Conservation (phyloP, 2,113 vertebrate genomes). For the Pitta sordida region DNA sequence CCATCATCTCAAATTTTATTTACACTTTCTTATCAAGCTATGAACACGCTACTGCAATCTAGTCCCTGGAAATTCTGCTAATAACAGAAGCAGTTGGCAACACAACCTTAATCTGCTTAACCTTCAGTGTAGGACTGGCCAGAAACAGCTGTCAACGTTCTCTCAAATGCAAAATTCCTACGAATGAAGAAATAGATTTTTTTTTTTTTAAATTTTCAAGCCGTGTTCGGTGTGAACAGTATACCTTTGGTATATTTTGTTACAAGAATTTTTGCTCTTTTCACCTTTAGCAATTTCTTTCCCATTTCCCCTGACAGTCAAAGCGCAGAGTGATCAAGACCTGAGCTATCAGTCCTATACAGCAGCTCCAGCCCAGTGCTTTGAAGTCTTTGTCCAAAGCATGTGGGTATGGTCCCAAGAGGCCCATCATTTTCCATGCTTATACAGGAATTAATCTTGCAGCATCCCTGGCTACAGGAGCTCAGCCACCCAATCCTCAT, state of each 20-base stretch:
- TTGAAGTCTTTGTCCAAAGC: neutral
- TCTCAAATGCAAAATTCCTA: neutral
- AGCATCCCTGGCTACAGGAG: neutral
- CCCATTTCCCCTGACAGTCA: neutral
- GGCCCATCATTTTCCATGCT: neutral
- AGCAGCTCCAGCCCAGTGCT: neutral
- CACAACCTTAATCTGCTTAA: neutral
- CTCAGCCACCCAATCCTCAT: neutral
- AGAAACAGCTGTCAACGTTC: neutral
- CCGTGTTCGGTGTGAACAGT: neutral
- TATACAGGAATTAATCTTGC: neutral
- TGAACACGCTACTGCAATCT: neutral
- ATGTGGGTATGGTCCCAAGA: neutral
- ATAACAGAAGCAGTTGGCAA: neutral
- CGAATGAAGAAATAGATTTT: neutral
- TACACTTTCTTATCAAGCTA: neutral
- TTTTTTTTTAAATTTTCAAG: neutral
- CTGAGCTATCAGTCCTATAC: neutral
- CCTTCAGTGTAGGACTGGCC: neutral
- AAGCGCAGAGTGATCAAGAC: neutral
- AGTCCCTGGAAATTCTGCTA: neutral
- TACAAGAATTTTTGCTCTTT: neutral
- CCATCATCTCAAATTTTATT: neutral
- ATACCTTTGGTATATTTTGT: neutral
- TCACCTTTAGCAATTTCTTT: neutral